Evolutionary conservation across 1,140 invertebrate genomes (phyloP).

Genomic region (Drosophila pseudoananassae): DNA sequence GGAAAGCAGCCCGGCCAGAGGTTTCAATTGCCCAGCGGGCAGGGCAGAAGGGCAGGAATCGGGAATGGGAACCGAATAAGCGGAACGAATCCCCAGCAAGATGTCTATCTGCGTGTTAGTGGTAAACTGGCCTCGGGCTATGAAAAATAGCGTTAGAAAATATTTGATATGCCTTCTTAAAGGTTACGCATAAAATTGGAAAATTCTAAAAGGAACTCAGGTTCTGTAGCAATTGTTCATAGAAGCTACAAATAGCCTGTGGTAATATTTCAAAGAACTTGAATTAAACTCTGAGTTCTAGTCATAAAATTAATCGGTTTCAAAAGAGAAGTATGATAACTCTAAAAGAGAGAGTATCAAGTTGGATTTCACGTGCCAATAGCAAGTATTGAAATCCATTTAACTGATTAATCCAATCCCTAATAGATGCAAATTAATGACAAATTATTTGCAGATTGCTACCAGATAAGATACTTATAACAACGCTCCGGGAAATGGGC

Average conservation of each 20-base stretch:
- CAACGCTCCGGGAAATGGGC: slow-evolving; percentile 15
- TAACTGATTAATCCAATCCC: slow-evolving; percentile 45
- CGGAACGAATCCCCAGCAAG: slow-evolving; percentile 31
- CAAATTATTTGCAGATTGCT: slow-evolving; percentile 55
- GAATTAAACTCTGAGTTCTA: no score
- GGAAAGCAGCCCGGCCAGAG: slow-evolving; percentile 32
- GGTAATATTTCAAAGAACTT: background rate
- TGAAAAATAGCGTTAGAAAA: slow-evolving; percentile 40
- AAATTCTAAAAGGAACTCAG: slow-evolving; percentile 18
- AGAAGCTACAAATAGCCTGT: background rate
- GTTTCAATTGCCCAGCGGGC: slow-evolving; percentile 73
- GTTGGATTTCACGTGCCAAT: slow-evolving; percentile 10
- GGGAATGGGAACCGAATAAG: slow-evolving; percentile 12
- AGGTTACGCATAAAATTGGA: slow-evolving; percentile 30
- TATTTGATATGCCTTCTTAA: slow-evolving; percentile 33
- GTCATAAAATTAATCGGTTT: no score
- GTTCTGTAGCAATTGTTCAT: background rate
- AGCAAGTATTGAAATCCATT: slow-evolving; percentile 11
- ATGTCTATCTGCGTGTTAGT: slow-evolving; percentile 51
- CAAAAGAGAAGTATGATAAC: background rate
- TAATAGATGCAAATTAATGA: slow-evolving; percentile 53
- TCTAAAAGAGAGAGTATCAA: slow-evolving; percentile 21
- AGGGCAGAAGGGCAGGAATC: slow-evolving; percentile 40
- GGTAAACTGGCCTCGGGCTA: slow-evolving; percentile 54
- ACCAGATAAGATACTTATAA: slow-evolving; percentile 35